Percentiles rank a stretch among this genome's conserved stretches.
Conservation (phyloP, 2,797 vertebrate genomes). For the Poecilia velifera region DNA sequence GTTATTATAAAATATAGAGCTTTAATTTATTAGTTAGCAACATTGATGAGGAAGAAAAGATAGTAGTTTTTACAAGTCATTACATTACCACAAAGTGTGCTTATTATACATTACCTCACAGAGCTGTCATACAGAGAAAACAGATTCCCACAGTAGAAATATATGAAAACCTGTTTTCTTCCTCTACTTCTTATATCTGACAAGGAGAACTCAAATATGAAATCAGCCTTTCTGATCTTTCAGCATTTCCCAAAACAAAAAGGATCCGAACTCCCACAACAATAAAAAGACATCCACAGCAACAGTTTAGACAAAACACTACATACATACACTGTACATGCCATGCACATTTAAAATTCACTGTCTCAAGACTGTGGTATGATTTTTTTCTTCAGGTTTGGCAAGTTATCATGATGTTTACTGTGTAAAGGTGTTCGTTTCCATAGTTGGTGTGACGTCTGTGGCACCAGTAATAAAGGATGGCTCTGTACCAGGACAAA, state of each 20-base stretch:
- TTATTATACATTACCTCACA: constrained; percentile 77
- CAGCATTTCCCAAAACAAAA: constrained; percentile 42
- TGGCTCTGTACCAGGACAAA: constrained; percentile 24
- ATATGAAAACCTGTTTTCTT: constrained; percentile 45
- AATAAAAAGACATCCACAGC: constrained; percentile 77
- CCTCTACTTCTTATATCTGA: constrained; percentile 8
- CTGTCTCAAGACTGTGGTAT: constrained; percentile 66
- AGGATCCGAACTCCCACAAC: constrained; percentile 68
- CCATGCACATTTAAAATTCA: constrained; percentile 84
- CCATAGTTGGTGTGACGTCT: constrained; percentile 37
- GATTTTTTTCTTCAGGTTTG: constrained; percentile 55
- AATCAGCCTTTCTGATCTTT: constrained; percentile 52
- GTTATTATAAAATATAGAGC: constrained; percentile 90
- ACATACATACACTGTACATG: constrained; percentile 83
- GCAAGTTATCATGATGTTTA: constrained; percentile 41
- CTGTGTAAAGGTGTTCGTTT: constrained; percentile 37
- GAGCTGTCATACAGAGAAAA: constrained; percentile 69
- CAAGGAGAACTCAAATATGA: constrained; percentile 32
- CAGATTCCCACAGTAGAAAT: constrained; percentile 64
- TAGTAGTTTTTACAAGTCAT: constrained; percentile 80
- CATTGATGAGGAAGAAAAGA: constrained; percentile 81
- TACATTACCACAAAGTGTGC: constrained; percentile 83
- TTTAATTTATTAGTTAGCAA: constrained; percentile 88
- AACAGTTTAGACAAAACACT: constrained; percentile 77
- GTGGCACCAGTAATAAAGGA: constrained; percentile 34